A percentile compares a stretch with the other conserved stretches of the same genome.
Conservation (phyloP, 2,797 vertebrate genomes). For the Crenuchus spilurus region DNA sequence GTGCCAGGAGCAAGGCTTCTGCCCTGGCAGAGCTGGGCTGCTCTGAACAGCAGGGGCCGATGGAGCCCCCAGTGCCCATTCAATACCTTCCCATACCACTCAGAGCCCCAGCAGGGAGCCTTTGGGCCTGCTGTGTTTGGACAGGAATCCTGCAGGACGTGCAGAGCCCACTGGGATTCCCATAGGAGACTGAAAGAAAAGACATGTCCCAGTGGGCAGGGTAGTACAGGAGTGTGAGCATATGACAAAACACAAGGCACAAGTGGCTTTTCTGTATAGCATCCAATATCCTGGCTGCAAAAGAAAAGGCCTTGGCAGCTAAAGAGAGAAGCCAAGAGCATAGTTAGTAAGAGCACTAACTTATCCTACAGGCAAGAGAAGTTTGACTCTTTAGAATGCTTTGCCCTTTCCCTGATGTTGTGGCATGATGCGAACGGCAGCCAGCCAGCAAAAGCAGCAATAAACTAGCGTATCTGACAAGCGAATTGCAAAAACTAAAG, state of each 20-base stretch:
- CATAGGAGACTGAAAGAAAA: background rate
- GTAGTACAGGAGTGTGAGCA: background rate
- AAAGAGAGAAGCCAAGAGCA: background rate
- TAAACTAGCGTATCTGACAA: constrained; percentile 8
- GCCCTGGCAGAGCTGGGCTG: constrained; percentile 40
- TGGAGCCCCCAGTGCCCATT: constrained; percentile 8
- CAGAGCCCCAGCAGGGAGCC: background rate
- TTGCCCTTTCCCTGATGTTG: constrained; percentile 2
- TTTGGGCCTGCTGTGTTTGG: background rate
- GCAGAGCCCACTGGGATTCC: constrained; percentile 6
- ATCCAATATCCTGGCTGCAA: background rate
- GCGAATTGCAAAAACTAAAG: constrained; percentile 7
- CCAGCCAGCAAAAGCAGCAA: constrained; percentile 12
- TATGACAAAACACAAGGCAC: background rate
- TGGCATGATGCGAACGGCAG: background rate
- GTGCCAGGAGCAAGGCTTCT: constrained; percentile 63
- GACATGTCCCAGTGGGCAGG: background rate
- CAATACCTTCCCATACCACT: constrained; percentile 7
- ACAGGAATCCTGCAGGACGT: constrained; percentile 8
- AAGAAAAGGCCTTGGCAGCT: background rate
- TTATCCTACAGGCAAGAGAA: background rate
- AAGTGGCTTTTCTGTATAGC: constrained; percentile 1
- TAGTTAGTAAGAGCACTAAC: background rate
- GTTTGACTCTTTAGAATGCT: background rate
- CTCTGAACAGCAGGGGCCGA: constrained; percentile 61